Evolutionary conservation across 2,797 vertebrate species (phyloP), one percentile per base, ranked within the genome.

Genomic region (Euphonia xanthogaster): DNA sequence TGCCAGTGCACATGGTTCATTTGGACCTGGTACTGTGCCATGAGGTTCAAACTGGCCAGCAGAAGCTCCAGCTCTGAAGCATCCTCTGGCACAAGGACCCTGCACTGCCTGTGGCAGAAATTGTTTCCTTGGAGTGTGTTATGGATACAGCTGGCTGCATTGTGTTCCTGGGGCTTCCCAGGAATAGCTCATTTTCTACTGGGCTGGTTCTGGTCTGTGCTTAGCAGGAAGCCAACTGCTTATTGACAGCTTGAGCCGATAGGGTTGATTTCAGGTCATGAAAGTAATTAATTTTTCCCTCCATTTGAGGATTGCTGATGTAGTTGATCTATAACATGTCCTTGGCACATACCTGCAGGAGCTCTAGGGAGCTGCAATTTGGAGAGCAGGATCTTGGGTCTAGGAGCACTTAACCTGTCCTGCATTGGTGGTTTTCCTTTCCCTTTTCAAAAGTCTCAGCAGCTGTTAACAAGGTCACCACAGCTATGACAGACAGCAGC

Each of bases 261-360:
- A 53, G 76, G n/a, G 82, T 95, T 93, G 79, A 84, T 86, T 72
- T 91, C 77, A 93, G 95, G 94, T 94, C 91, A 90, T 22, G 15
- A 62, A 83, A 93, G 76, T 93, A 81, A 94, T 90, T 61, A 40
- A 63, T 30, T 44, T 28, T 12, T 10, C 20, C 19, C 14, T 22
- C 7, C 27, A 22, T 67, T 80, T 78, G 72, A 78, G 27, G 54
- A n/a, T 37, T 78, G 39, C 70, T 91, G 50, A 45, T 88, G 12
- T 60, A 60, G 39, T 40, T 31, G 66, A 62, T 76, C 24, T 68
- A 3, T 20, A 37, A 24, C 5, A 11, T 68, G 51, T 48, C 79
- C 47, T 58, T 71, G 40, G 47, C n/a, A 42, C n/a, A n/a, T 82
- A 62, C 68, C 81, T 80, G 54, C 72, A 58, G 66, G 40, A 84